These are phyloP conservation scores for Amphipoea oculea DNA, from an alignment of 2,888 invertebrate species.

Conservation along the genomic window DNA sequence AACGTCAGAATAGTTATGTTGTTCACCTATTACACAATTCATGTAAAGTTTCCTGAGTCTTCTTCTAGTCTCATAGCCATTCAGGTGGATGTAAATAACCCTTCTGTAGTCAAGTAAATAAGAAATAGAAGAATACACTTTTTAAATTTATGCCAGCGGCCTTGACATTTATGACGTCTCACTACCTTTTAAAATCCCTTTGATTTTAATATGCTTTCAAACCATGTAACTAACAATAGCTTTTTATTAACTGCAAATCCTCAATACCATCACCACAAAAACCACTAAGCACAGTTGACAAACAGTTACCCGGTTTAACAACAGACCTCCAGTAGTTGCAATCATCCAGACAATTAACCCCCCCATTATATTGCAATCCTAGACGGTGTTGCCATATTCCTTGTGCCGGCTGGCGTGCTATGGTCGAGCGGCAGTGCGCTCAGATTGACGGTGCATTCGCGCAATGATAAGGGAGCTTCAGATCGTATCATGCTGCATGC, in stretches of 20 bases:
- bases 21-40: too few relatives aligned
- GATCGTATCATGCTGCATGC: conserved; percentile 95
- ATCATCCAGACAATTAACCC: conserved; percentile 52
- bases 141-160: not conserved
- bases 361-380: conserved; percentile 41
- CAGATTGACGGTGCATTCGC: conserved; percentile 89
- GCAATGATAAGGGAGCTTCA: conserved; percentile 96
- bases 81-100: not conserved
- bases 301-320: conserved; percentile 26
- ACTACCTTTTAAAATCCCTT: too few relatives aligned
- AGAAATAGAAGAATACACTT: not conserved
- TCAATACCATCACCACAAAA: not conserved
- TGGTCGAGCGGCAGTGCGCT: conserved; percentile 88
- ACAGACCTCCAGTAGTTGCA: conserved; percentile 16
- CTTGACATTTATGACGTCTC: not conserved
- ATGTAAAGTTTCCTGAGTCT: not conserved
- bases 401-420: conserved; percentile 91
- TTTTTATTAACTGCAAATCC: not conserved
- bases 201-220: too few relatives aligned
- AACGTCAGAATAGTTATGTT: too few relatives aligned
- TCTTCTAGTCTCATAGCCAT: not conserved
- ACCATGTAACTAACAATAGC: not conserved
- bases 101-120: not conserved
- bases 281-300: conserved; percentile 15
- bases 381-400: conserved; percentile 87